Base-by-base conservation (phyloP, 2,113 vertebrate genomes). In the Callocephalon fimbriatum region DNA sequence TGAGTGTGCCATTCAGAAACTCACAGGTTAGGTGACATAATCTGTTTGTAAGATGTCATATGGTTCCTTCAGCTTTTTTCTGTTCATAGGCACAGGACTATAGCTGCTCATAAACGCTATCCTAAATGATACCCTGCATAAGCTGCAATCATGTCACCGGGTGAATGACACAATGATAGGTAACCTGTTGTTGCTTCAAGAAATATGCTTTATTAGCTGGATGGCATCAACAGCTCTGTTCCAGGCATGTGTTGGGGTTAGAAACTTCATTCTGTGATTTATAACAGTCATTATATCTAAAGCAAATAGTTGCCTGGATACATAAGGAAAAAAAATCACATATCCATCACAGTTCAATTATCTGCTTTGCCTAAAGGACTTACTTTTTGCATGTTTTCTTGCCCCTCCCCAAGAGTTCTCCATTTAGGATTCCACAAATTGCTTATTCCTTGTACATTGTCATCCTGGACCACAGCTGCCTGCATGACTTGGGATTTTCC, bases 251-350 rank as follows among this genome's bases (percentile, higher is more conserved):
- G 35, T 14, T 66, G 53, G 72, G 38, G 37, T 73, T 87, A 58
- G 92, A 93, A 78, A 73, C 51, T n/a, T 81, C 84, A 5, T 48
- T 80, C 56, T 35, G 66, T 97, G 95, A 97, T 98, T 97, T 95
- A 96, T 94, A 27, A 48, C 56, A 91, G 48, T 83, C 94, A 96
- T 97, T 97, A 96, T 86, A 54, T 62, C 73, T 65, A 59, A 51
- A 93, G 90, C 90, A 93, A 94, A 96, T 35, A 61, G 85, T 47
- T 96, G 95, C 95, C 95, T 93, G 83, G 84, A 42, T 90, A 65
- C 93, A 48, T 14, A 32, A 72, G 58, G 58, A 32, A 72, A 27
- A 82, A 27, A 85, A 90, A 54, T 32, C 84, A 66, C 86, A 40
- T 29, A 26, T 80, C 93, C 74, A 74, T 32, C 0, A 1, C 63